Evolutionary conservation across 2,113 vertebrate species (phyloP).

Genomic region (Felis chaus): DNA sequence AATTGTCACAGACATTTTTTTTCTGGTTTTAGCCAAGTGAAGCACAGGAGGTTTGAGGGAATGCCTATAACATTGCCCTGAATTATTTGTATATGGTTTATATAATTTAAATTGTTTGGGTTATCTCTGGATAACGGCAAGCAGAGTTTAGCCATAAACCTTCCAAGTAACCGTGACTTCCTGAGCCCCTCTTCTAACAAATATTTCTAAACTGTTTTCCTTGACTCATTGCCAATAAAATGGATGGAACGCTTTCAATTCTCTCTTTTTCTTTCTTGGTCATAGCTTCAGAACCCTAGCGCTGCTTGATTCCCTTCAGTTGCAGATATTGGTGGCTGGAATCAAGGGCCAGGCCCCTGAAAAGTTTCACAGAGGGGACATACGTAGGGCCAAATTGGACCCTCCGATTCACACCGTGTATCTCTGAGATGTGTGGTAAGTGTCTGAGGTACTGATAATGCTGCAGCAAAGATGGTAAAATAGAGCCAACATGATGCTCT

Average conservation of each 20-base stretch:
- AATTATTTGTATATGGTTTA: constrained; percentile 30
- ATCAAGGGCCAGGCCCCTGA: constrained; percentile 71
- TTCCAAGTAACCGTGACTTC: constrained; percentile 44
- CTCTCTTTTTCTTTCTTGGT: constrained; percentile 77
- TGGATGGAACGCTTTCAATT: constrained; percentile 72
- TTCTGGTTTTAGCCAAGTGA: constrained; percentile 49
- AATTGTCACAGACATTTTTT: background rate
- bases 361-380: constrained; percentile 71
- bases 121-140: constrained; percentile 46
- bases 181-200: constrained; percentile 19
- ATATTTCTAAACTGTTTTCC: constrained; percentile 72
- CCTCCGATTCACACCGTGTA: constrained; percentile 59
- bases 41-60: constrained; percentile 13
- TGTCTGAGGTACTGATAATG: constrained; percentile 36
- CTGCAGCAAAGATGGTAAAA: constrained; percentile 23
- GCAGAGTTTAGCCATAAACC: constrained; percentile 40
- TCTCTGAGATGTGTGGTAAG: constrained; percentile 75
- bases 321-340: constrained; percentile 77
- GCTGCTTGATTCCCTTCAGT: constrained; percentile 63
- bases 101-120: constrained; percentile 48
- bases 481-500: background rate
- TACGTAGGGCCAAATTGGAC: constrained; percentile 66
- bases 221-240: constrained; percentile 69
- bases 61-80: background rate
- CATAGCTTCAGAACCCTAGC: constrained; percentile 72